Evolutionary conservation across 2,888 invertebrate genomes (phyloP), one percentile per base, ranked within the genome.

Genomic region (Unio delphinus): DNA sequence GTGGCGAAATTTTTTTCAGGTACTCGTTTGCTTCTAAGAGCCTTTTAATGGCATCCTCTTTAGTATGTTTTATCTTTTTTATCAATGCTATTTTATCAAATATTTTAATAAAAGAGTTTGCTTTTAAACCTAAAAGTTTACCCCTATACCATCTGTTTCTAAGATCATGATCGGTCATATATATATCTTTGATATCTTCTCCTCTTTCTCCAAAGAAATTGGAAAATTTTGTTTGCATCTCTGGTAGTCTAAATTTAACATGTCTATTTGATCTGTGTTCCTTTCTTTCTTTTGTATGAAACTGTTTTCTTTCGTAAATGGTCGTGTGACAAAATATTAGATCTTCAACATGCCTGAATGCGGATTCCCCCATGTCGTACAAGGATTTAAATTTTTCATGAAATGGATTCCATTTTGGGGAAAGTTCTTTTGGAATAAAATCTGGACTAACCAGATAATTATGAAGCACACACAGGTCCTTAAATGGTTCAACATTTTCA

Each of bases 241-340:
- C 4, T 58, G 67, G 65, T 61, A 65, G 64, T 4, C 23, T 18
- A 30, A 0, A 61, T 20, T 65, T 59, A 2, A 71, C 54, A 3
- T 20, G 34, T 62, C 59, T 55, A n/a, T 71, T 65, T 1, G 55
- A 17, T 23, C 65, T 57, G 11, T 63, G 66, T 23, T 64, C 64
- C 17, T 26, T 54, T 18, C n/a, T 59, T 2, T 28, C 45, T 55
- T 57, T 30, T n/a, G 63, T n/a, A 55, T 20, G 55, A 15, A 26
- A 26, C 5, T 45, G 6, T 11, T 15, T 45, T 4, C 23, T 57
- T n/a, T 62, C 59, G 34, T 70, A 66, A 55, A 65, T 65, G 7
- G 23, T 64, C 0, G 71, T 61, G 20, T 68, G 30, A 56, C 64
- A 71, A 59, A 67, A 71, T 20, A 67, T 23, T 23, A 58, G 34